These are phyloP conservation scores for Molossus molossus DNA, from an alignment of 2,797 vertebrate species.

Conservation along the genomic window DNA sequence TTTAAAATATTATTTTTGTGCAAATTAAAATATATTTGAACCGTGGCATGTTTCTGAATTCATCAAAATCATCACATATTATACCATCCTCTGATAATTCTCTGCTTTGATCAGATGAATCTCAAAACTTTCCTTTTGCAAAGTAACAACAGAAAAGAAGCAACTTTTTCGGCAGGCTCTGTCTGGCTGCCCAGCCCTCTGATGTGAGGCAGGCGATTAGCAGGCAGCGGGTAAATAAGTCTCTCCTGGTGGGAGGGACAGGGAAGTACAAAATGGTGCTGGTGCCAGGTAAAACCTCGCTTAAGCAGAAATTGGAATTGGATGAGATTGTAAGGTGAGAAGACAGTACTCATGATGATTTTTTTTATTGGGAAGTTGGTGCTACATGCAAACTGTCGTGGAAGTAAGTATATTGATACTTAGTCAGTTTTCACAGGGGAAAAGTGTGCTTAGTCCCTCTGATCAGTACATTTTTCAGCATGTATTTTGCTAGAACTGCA, in stretches of 20 bases:
- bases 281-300: not conserved
- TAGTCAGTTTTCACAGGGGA: not conserved
- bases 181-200: not conserved
- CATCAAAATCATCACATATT: constrained; percentile 81
- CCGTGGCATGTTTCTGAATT: constrained; percentile 79
- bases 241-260: not conserved
- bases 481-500: not conserved
- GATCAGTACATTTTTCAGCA: not conserved
- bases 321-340: not conserved
- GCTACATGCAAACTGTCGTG: not conserved
- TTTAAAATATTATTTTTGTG: constrained; percentile 66
- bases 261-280: not conserved
- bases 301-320: not conserved
- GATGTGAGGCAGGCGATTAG: not conserved
- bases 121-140: constrained; percentile 72
- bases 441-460: not conserved
- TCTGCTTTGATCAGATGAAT: constrained; percentile 81
- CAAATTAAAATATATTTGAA: constrained; percentile 81
- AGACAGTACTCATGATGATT: not conserved
- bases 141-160: constrained; percentile 64
- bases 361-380: not conserved
- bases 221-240: not conserved
- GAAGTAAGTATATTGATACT: not conserved
- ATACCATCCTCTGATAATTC: constrained; percentile 80
- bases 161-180: not conserved